Evolutionary conservation across 1,140 invertebrate species (phyloP), one percentile per base, ranked within the genome.

Genomic region (Solen grandis): DNA sequence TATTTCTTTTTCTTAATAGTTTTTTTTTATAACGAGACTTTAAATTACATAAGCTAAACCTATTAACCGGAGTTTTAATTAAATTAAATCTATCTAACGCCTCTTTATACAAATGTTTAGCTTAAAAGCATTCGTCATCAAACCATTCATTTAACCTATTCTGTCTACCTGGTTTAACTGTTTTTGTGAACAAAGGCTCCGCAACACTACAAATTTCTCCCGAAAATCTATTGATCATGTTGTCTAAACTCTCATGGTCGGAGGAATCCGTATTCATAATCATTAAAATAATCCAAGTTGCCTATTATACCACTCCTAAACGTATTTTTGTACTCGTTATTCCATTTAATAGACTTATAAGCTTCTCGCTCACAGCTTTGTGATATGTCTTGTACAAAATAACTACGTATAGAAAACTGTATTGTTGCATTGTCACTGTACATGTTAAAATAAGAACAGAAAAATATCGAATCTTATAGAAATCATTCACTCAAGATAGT

Each of bases 331-430:
- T 50, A n/a, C 10, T 50, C n/a, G n/a, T 10, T 10, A 50, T 50
- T 50, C 46, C 46, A 50, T 50, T 50, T 50, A 50, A 50, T 50
- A n/a, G n/a, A n/a, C n/a, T n/a, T n/a, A n/a, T n/a, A n/a, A n/a
- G n/a, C n/a, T n/a, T n/a, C n/a, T n/a, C n/a, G n/a, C n/a, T n/a
- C n/a, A n/a, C n/a, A n/a, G n/a, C n/a, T 50, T 50, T n/a, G n/a
- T 10, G 10, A 50, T 13, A 50, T 13, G 10, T n/a, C 10, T 50
- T 50, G 16, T 22, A 16, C 5, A 63, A 14, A 29, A 63, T 63
- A 33, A 63, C 27, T 10, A 5, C 13, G n/a, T n/a, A n/a, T n/a
- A n/a, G n/a, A n/a, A 59, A 59, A 59, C 10, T 14, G 14, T 59
- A 59, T 10, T 25, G 55, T 14, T 19, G 14, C 14, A 59, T 59